Base-by-base conservation (phyloP, 2,888 invertebrate species). In the Digitonthophagus gazella region DNA sequence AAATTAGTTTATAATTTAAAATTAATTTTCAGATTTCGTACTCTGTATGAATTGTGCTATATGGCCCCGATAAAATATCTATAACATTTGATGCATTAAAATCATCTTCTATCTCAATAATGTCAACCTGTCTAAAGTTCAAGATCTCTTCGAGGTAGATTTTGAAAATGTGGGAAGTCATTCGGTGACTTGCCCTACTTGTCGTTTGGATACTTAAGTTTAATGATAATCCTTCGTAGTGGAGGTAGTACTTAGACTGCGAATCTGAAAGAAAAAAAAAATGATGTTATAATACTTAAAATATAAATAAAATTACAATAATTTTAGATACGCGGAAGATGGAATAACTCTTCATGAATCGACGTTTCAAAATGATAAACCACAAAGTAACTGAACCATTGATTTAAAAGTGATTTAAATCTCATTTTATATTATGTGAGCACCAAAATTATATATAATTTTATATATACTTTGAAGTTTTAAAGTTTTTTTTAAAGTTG, bases 121-220 rank as follows among this genome's bases (percentile, higher is more conserved):
- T 78, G 11, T 77, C 77, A 1, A 87, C 81, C 55, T 80, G 80
- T 0, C 82, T 75, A 75, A 86, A 87, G 5, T 82, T 83, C 18
- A 85, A 75, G 28, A 85, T 77, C 75, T 82, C 83, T 61, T 86
- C 83, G 6, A 88, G 77, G 73, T 87, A 87, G 68, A 89, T 88
- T 69, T 83, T 85, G 80, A 88, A 88, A 61, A 89, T 84, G 71
- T 86, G 82, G 0, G 88, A 85, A 28, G 83, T 82, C 55, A 90
- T 78, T 69, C 86, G 85, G 75, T 90, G 89, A 0, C 86, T 85
- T 5, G 86, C 76, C 66, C 87, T 81, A 22, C 81, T 81, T 0
- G 89, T 86, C 0, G 86, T 83, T 76, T 88, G 88, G 67, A 90
- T 78, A 0, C 81, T 82, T 16, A 87, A 81, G 69, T 82, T 80